Base-by-base conservation (phyloP, 2,888 invertebrate genomes). In the Amaurobius ferox region DNA sequence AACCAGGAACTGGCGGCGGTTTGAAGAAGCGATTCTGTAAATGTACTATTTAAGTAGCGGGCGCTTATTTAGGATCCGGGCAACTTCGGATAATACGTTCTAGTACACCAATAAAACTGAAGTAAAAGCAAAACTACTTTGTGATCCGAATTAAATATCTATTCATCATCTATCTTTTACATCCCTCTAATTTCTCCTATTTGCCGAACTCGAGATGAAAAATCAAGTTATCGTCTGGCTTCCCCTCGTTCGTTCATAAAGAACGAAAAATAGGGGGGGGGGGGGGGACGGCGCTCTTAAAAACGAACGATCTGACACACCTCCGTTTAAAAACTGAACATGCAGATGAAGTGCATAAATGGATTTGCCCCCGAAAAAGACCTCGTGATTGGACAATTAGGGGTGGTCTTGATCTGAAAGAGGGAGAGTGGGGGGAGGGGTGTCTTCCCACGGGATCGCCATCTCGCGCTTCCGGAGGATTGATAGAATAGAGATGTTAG, bases 341-440 rank as follows among this genome's bases (percentile, higher is more conserved):
- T 67, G 77, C 70, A 70, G 68, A 70, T 62, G 66, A 71, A 76
- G 70, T 64, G 48, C 62, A 32, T 79, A 79, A 79, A 30, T 64
- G 64, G 79, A 79, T 79, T 30, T 72, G 30, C 35, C 16, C 16
- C 35, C 61, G 55, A 55, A 55, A 55, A 55, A 55, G 55, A 55
- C 23, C 55, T 55, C 55, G 23, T 55, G 55, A 55, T 55, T 55
- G 55, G 55, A 19, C 55, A 55, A 55, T 55, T 55, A 55, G 55
- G 23, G 23, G 55, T n/a, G 23, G 55, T 55, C 55, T 23, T 23
- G 19, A 23, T 55, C 44, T 16, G 6, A 16, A 44, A 44, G 44
- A 44, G n/a, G 6, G n/a, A n/a, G n/a, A 44, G 16, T 35, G 44
- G 6, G 44, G 23, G 16, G 55, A 23, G 16, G 44, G 44, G 44